Conservation (phyloP, 2,113 vertebrate species). For the Xiphophorus couchianus region DNA sequence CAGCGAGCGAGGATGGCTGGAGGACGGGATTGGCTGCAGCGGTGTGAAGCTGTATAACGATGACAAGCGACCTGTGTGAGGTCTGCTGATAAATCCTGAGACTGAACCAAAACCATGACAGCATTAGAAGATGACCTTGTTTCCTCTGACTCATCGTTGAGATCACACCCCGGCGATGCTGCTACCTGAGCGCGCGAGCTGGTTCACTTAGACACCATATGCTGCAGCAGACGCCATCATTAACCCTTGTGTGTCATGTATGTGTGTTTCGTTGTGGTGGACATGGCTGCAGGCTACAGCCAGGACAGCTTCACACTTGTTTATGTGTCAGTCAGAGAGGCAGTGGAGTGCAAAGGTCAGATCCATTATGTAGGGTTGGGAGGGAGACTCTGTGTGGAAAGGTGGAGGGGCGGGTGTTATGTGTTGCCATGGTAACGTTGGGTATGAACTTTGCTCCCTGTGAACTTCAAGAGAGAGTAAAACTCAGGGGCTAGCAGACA, state of each 20-base stretch:
- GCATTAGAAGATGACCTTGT: constrained; percentile 2
- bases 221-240: constrained; percentile 41
- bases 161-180: not conserved
- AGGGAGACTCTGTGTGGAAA: constrained; percentile 68
- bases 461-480: constrained; percentile 70
- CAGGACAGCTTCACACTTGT: constrained; percentile 55
- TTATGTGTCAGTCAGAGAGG: constrained; percentile 64
- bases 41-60: constrained; percentile 57
- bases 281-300: constrained; percentile 53
- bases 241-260: constrained; percentile 40
- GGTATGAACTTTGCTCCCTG: constrained; percentile 71
- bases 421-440: constrained; percentile 78
- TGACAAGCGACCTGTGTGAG: constrained; percentile 60
- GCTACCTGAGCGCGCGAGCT: constrained; percentile 14
- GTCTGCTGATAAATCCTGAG: constrained; percentile 47
- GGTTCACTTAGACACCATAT: constrained; percentile 41
- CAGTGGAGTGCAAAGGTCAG: constrained; percentile 75
- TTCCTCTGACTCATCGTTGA: constrained; percentile 17
- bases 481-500: constrained; percentile 23
- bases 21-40: constrained; percentile 59
- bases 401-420: constrained; percentile 54
- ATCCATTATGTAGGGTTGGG: constrained; percentile 79
- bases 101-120: constrained; percentile 39
- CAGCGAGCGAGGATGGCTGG: constrained; percentile 51
- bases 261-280: constrained; percentile 19